A percentile compares a stretch with the other conserved stretches of the same genome.
phyloP scores from a whole-genome alignment of 2,888 invertebrate species.

The Criorhina ranunculi region DNA sequence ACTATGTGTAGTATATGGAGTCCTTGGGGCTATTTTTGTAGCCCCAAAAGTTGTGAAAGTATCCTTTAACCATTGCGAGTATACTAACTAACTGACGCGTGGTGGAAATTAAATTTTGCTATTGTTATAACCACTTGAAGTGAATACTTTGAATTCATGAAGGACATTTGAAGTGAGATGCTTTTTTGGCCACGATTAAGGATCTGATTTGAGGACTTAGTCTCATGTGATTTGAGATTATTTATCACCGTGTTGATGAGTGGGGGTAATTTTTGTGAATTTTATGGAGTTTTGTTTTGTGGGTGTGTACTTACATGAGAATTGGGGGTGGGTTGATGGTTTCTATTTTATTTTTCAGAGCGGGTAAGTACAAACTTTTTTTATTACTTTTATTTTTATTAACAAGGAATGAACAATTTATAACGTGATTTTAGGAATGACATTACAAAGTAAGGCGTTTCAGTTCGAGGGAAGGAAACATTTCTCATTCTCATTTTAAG shows the following conservation, averaged over 20 bases:
- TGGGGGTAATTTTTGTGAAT: conserved; percentile 5
- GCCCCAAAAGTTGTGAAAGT: conserved; percentile 17
- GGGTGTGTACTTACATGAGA: background rate
- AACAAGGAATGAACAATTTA: conserved; percentile 51
- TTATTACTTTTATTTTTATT: background rate
- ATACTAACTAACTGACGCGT: conserved; percentile 1
- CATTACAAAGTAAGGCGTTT: no score
- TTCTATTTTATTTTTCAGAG: conserved; percentile 22
- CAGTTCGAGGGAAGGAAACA: no score
- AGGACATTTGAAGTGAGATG: conserved; percentile 24
- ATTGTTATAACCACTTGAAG: background rate
- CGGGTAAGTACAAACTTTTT: conserved; percentile 61
- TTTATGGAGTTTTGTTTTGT: background rate
- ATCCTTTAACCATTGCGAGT: conserved; percentile 1
- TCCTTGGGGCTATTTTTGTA: conserved; percentile 8
- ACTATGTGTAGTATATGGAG: background rate
- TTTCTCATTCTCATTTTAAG: background rate
- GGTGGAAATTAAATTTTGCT: conserved; percentile 22
- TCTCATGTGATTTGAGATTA: background rate
- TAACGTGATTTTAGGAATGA: background rate
- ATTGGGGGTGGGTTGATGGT: background rate
- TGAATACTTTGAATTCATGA: background rate
- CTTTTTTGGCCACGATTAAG: conserved; percentile 22
- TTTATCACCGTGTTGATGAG: conserved; percentile 15
- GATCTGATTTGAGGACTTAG: conserved; percentile 12